Evolutionary conservation across 2,888 invertebrate genomes (phyloP).

Genomic region (Alloplasta piceator): DNA sequence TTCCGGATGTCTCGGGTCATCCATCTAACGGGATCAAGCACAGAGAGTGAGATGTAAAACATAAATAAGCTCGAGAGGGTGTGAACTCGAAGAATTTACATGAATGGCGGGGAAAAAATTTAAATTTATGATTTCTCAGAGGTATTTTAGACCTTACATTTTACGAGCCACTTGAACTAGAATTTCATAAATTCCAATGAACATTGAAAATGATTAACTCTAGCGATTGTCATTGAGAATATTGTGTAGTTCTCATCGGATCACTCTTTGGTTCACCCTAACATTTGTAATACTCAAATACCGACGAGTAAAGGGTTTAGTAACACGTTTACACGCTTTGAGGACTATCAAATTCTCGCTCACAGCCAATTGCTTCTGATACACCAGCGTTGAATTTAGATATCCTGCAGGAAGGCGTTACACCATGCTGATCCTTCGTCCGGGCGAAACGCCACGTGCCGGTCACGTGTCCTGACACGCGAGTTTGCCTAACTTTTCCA

Average conservation of each 20-base stretch:
- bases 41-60: conserved; percentile 23
- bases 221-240: no score
- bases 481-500: conserved; percentile 61
- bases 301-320: conserved; percentile 29
- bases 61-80: conserved; percentile 28
- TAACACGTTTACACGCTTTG: conserved; percentile 49
- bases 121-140: no score
- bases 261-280: no score
- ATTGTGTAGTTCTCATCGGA: no score
- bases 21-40: conserved; percentile 31
- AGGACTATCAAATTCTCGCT: conserved; percentile 67
- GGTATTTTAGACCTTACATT: no score
- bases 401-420: conserved; percentile 48
- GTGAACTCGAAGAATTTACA: no score
- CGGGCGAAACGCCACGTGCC: conserved; percentile 74
- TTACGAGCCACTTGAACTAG: no score
- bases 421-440: conserved; percentile 40
- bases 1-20: conserved; percentile 44
- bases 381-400: conserved; percentile 35
- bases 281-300: no score
- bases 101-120: no score
- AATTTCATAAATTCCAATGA: no score
- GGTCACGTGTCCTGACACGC: conserved; percentile 61
- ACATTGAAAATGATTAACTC: no score
- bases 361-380: conserved; percentile 35